Conservation (phyloP, 2,113 vertebrate genomes). For the Mus spicilegus region DNA sequence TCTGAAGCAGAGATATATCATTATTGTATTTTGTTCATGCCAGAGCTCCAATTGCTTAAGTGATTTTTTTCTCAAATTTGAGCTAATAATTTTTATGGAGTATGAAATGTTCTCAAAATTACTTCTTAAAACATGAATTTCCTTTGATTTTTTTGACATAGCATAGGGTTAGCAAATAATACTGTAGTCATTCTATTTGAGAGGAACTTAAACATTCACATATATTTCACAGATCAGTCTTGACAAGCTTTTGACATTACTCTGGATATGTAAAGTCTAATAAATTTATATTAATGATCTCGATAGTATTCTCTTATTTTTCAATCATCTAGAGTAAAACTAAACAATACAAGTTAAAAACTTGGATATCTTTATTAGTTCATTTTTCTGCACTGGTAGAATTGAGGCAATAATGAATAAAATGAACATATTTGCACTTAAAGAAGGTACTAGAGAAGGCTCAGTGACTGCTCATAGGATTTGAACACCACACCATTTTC, state of each 20-base stretch:
- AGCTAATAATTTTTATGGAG: background rate
- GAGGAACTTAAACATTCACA: slow-evolving; percentile 21
- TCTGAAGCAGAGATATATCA: background rate
- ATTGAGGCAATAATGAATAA: background rate
- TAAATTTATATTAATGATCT: background rate
- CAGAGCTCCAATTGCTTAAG: background rate
- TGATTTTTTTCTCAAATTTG: background rate
- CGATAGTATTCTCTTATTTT: background rate
- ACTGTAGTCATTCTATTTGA: background rate
- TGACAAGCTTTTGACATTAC: background rate
- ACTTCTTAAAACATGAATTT: background rate
- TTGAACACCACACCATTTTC: background rate
- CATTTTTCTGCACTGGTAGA: background rate
- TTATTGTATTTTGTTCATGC: background rate
- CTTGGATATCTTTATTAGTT: background rate
- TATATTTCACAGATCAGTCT: background rate
- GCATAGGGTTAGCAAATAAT: background rate
- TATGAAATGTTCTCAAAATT: background rate
- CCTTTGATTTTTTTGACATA: background rate
- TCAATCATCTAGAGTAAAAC: background rate
- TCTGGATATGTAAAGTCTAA: background rate
- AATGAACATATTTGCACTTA: background rate
- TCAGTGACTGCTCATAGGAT: slow-evolving; percentile 29
- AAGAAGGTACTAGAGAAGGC: background rate
- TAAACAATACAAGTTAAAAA: slow-evolving; percentile 9